A percentile compares a stretch with the other conserved stretches of the same genome.
These are phyloP conservation scores for Stegana nigrithorax DNA, from an alignment of 2,888 invertebrate species.

Conservation along the genomic window DNA sequence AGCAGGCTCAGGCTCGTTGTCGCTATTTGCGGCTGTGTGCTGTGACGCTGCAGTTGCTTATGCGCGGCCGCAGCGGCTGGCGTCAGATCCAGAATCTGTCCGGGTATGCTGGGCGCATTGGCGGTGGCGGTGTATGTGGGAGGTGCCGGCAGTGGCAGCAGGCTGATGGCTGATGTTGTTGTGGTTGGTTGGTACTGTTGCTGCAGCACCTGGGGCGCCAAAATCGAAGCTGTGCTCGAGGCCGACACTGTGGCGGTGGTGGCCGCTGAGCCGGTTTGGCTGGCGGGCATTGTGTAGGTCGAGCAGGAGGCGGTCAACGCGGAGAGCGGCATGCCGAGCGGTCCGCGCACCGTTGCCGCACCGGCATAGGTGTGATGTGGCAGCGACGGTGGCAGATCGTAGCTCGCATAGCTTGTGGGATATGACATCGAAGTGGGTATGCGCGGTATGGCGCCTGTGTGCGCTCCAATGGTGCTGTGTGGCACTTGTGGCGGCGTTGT, in stretches of 20 bases:
- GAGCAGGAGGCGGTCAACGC: slow-evolving; percentile 48
- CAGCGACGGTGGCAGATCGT: slow-evolving; percentile 59
- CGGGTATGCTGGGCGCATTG: slow-evolving; percentile 45
- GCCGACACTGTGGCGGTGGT: slow-evolving; percentile 31
- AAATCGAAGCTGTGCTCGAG: slow-evolving; percentile 8
- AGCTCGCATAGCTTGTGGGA: slow-evolving; percentile 34
- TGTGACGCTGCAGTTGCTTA: slow-evolving; percentile 30
- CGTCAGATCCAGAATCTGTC: slow-evolving; percentile 51
- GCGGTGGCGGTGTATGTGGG: slow-evolving; percentile 30
- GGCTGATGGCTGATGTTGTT: slow-evolving; percentile 50
- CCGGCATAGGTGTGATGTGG: slow-evolving; percentile 63
- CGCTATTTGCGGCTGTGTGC: slow-evolving; percentile 33
- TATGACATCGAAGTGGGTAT: slow-evolving; percentile 48
- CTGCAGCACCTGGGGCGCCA: slow-evolving; percentile 25
- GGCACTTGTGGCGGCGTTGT: too few relatives aligned
- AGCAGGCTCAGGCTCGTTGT: slow-evolving; percentile 54
- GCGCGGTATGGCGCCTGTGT: slow-evolving; percentile 39
- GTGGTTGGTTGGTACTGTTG: slow-evolving; percentile 32
- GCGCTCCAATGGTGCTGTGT: slow-evolving; percentile 19
- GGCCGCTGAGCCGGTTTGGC: slow-evolving; percentile 24
- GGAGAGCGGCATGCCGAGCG: slow-evolving; percentile 54
- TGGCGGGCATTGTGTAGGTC: slow-evolving; percentile 44
- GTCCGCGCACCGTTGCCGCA: slow-evolving; percentile 53
- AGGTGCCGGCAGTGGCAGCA: slow-evolving; percentile 54
- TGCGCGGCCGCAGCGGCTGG: background rate